These are phyloP conservation scores for Scleropages formosus DNA, from an alignment of 2,797 vertebrate genomes.

Conservation along the genomic window DNA sequence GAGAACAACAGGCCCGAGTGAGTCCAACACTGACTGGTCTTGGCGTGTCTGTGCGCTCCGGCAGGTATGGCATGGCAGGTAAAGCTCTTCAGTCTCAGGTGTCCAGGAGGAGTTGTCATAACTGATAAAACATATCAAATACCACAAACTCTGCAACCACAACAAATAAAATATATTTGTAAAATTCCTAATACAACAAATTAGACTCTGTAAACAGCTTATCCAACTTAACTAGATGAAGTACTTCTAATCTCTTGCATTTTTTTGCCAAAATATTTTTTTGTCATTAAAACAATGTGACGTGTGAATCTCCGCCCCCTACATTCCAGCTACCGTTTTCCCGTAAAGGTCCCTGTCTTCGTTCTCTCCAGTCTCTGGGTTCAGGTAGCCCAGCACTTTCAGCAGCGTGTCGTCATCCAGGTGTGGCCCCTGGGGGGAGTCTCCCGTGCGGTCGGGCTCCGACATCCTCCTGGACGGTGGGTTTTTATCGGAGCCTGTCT, in stretches of 20 bases:
- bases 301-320: conserved; percentile 59
- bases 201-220: conserved; percentile 35
- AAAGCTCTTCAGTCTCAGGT: conserved; percentile 39
- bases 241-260: conserved; percentile 39
- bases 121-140: conserved; percentile 55
- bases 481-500: conserved; percentile 63
- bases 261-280: conserved; percentile 60
- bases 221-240: conserved; percentile 24
- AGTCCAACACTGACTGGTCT: conserved; percentile 65
- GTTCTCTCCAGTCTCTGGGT: conserved; percentile 78
- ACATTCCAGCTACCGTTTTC: conserved; percentile 73
- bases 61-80: conserved; percentile 62
- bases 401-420: conserved; percentile 81
- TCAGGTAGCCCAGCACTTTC: conserved; percentile 83
- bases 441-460: conserved; percentile 51
- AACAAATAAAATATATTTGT: conserved; percentile 42
- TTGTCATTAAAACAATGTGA: conserved; percentile 44
- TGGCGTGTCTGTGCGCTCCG: conserved; percentile 52
- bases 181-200: conserved; percentile 48
- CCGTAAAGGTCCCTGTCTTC: conserved; percentile 72
- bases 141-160: conserved; percentile 55
- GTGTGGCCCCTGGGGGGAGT: conserved; percentile 68
- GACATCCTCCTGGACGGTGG: conserved; percentile 66
- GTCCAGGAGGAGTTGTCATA: conserved; percentile 44
- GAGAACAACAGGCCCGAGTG: conserved; percentile 61